Evolutionary conservation across 2,888 invertebrate genomes (phyloP), one percentile per base, ranked within the genome.

Genomic region (Ichneumoninae sp.): DNA sequence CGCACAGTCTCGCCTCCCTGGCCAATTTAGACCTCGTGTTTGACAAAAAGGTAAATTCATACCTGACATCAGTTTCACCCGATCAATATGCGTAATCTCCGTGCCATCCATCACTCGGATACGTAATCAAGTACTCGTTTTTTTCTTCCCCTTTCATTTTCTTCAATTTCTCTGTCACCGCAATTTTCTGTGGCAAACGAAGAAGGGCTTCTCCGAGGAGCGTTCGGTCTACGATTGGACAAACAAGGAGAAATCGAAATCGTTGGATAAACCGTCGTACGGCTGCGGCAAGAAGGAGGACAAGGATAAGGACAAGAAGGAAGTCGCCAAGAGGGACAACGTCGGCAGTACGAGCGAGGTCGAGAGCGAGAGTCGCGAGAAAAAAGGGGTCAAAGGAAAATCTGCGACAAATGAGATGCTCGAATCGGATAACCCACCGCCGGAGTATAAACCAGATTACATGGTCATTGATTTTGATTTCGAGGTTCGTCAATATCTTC

Each of bases 391-490:
- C 75, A 82, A 79, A 88, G 92, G 89, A 88, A 84, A 84, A 82
- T 40, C 81, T 89, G 90, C 90, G 86, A 90, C 93, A 91, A 93
- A 93, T 93, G 93, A 93, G 87, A 93, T 93, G 93, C 91, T 92
- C 81, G 92, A 92, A 47, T 91, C 93, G 83, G 93, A 93, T 86
- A 93, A 91, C 90, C 90, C 91, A 87, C 91, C 92, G 72, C 91
- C 92, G 77, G 93, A 93, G 74, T 92, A 93, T 88, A 94, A 93
- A 90, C 90, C 93, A 88, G 92, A 93, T 87, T 94, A 94, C 89
- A 94, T 94, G 91, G 93, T 94, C 86, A 94, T 94, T 86, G 94
- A 94, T 89, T 93, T 94, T 79, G 94, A 94, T 86, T 90, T 92
- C 82, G 93, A 93, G 90, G 84, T 84, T n/a, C 16, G 93, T 93